These are phyloP conservation scores for Neoarius graeffei DNA, from an alignment of 2,113 vertebrate genomes.

Conservation along the genomic window DNA sequence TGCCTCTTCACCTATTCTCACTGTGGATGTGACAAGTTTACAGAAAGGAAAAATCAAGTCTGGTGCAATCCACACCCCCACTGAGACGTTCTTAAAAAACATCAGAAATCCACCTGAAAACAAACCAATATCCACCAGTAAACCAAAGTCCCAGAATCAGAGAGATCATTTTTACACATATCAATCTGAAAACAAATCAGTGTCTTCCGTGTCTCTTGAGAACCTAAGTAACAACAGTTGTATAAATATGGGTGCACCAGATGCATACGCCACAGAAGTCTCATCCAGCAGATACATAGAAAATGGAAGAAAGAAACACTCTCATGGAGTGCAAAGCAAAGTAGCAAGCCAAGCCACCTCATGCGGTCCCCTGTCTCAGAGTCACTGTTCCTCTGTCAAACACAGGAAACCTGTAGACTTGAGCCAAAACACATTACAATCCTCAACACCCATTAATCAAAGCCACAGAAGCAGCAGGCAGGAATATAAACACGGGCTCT, in stretches of 20 bases:
- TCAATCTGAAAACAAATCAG: conserved; percentile 42
- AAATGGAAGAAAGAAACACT: conserved; percentile 29
- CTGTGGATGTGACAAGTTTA: conserved; percentile 69
- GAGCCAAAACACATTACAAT: conserved; percentile 17
- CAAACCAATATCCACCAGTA: conserved; percentile 57
- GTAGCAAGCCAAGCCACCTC: background rate
- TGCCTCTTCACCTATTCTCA: conserved; percentile 91
- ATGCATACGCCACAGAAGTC: conserved; percentile 35
- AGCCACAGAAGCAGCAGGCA: background rate
- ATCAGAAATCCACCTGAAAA: conserved; percentile 19
- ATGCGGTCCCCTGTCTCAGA: conserved; percentile 1
- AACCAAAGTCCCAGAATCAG: conserved; percentile 56
- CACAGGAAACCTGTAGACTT: conserved; percentile 15
- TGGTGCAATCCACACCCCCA: conserved; percentile 37
- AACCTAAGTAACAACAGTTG: conserved; percentile 55
- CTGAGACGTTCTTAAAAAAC: conserved; percentile 42
- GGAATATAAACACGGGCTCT: conserved; percentile 31
- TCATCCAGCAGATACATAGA: conserved; percentile 36
- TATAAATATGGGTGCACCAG: conserved; percentile 38
- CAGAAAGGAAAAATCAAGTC: conserved; percentile 58
- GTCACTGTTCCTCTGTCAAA: conserved; percentile 37
- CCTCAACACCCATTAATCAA: conserved; percentile 5
- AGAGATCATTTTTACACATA: conserved; percentile 10
- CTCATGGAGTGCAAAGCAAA: conserved; percentile 22
- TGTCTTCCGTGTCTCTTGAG: conserved; percentile 54